Evolutionary conservation across 2,797 vertebrate genomes (phyloP).

Genomic region (Halcyon leucocephala): DNA sequence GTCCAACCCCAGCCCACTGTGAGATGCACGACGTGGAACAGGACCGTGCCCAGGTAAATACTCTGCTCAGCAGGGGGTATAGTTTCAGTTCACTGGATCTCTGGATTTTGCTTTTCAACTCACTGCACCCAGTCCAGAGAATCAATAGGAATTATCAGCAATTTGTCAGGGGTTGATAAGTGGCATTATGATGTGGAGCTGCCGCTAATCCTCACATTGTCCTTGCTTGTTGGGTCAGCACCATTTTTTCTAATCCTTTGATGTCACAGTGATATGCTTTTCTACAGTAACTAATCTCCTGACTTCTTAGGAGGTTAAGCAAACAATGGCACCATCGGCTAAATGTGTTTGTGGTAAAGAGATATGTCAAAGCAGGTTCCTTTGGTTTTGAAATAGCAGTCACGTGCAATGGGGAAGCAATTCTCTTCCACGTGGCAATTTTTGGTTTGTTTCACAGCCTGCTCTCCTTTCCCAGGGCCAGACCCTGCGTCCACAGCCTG

Average conservation of each 20-base stretch:
- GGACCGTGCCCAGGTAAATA: background rate
- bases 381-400: no score
- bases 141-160: slow-evolving; percentile 55
- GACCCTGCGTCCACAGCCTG: background rate
- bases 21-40: rapidly evolving
- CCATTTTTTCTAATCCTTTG: background rate
- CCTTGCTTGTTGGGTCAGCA: background rate
- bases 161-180: slow-evolving; percentile 52
- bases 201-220: background rate
- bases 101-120: slow-evolving; percentile 14
- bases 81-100: background rate
- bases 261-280: background rate
- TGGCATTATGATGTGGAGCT: background rate
- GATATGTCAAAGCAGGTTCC: background rate
- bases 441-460: rapidly evolving
- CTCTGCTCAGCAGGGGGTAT: background rate
- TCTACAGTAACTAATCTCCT: background rate
- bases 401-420: rapidly evolving
- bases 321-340: rapidly evolving
- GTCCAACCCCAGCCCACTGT: rapidly evolving
- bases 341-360: background rate
- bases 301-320: background rate
- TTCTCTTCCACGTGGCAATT: rapidly evolving
- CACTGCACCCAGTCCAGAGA: background rate
- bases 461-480: background rate